A percentile compares a stretch with the other conserved stretches of the same genome.
phyloP scores from a whole-genome alignment of 2,888 invertebrate species.

The Lingula anatina region DNA sequence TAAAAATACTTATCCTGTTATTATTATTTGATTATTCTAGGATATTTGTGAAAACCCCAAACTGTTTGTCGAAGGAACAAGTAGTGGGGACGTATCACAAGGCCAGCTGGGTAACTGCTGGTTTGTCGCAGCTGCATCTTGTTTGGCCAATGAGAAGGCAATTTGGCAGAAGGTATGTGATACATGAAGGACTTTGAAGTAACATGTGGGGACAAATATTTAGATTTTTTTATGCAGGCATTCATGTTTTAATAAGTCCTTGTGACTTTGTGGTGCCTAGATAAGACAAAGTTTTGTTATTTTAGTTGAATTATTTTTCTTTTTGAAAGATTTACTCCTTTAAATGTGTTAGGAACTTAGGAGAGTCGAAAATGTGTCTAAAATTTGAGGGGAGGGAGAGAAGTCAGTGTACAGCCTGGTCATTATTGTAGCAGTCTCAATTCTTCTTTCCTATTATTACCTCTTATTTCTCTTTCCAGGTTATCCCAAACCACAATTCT shows the following conservation, averaged over 20 bases:
- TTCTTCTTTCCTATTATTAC: no score
- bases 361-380: no score
- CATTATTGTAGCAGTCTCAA: no score
- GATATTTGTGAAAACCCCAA: slow-evolving; percentile 54
- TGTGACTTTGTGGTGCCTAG: not conserved
- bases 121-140: slow-evolving; percentile 62
- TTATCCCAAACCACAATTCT: slow-evolving; percentile 59
- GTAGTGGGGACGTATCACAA: slow-evolving; percentile 56
- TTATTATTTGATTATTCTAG: no score
- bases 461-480: slow-evolving; percentile 41
- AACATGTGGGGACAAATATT: not conserved
- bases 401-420: no score
- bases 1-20: no score
- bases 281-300: no score
- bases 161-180: slow-evolving; percentile 58
- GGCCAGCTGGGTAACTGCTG: slow-evolving; percentile 61
- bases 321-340: no score
- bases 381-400: no score
- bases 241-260: not conserved
- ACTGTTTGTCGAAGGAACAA: slow-evolving; percentile 57
- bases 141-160: slow-evolving; percentile 58
- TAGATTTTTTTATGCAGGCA: not conserved
- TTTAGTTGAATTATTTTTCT: no score
- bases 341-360: no score
- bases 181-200: no score